phyloP scores from a whole-genome alignment of 2,888 invertebrate species.

The Drosophila tripunctata region DNA sequence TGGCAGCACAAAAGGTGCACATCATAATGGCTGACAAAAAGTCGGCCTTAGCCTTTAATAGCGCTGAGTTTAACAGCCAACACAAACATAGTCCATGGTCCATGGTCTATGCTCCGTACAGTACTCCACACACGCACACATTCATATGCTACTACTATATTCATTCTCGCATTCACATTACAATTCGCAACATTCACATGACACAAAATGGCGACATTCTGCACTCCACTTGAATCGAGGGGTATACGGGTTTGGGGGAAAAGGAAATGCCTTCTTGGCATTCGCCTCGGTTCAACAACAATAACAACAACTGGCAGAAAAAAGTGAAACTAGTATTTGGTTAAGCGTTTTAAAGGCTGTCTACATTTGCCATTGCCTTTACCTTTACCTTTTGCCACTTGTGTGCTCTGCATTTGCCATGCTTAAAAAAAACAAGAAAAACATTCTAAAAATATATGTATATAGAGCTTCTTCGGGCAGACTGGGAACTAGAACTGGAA shows the following conservation, averaged over 20 bases:
- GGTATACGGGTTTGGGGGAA: background rate
- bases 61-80: constrained; percentile 77
- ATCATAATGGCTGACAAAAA: constrained; percentile 80
- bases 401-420: constrained; percentile 18
- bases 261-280: constrained; percentile 58
- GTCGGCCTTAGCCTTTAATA: constrained; percentile 80
- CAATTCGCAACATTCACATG: constrained; percentile 35
- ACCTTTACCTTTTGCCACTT: background rate
- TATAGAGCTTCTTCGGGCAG: background rate
- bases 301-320: no score
- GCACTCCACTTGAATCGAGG: constrained; percentile 53
- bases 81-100: constrained; percentile 63
- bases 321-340: constrained; percentile 76
- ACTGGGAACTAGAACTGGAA: constrained; percentile 25
- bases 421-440: no score
- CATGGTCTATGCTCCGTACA: constrained; percentile 30
- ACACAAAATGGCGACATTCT: constrained; percentile 71
- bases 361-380: constrained; percentile 38
- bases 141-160: constrained; percentile 23
- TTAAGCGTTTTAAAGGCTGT: constrained; percentile 76
- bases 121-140: constrained; percentile 29
- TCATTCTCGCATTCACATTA: constrained; percentile 36
- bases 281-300: constrained; percentile 56
- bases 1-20: constrained; percentile 69
- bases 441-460: constrained; percentile 2